Conservation (phyloP, 1,140 invertebrate species). For the Papilio xuthus region DNA sequence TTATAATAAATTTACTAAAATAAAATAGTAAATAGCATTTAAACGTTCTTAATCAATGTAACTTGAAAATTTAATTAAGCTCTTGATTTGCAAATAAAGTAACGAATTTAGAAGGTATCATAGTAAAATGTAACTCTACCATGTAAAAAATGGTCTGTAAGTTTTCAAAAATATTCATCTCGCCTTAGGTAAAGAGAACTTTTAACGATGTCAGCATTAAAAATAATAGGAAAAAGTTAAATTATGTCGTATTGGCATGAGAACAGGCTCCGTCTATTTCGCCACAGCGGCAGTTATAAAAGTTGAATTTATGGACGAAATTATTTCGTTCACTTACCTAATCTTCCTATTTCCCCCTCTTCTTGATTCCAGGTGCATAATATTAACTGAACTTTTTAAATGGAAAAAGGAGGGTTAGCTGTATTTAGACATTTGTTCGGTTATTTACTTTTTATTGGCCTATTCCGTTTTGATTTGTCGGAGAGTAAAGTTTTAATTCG, state of each 20-base stretch:
- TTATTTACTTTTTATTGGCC: constrained; percentile 59
- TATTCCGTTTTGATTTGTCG: constrained; percentile 60
- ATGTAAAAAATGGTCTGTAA: not conserved
- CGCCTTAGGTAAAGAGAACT: constrained; percentile 64
- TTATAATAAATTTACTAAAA: no score
- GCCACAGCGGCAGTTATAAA: constrained; percentile 68
- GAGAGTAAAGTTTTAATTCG: constrained; percentile 48
- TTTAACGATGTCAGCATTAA: constrained; percentile 73
- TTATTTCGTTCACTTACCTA: constrained; percentile 74
- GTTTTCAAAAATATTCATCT: constrained; percentile 20
- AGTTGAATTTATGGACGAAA: constrained; percentile 77
- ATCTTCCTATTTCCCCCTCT: constrained; percentile 64
- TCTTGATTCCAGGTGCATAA: constrained; percentile 71
- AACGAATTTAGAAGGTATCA: no score
- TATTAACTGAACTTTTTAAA: constrained; percentile 66
- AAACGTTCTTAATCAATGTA: no score
- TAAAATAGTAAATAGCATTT: no score
- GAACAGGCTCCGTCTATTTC: constrained; percentile 47
- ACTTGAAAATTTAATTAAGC: not conserved
- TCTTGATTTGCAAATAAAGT: not conserved
- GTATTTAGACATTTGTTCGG: constrained; percentile 52
- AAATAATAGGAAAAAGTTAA: constrained; percentile 81
- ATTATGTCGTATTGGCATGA: constrained; percentile 74
- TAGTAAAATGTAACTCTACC: not conserved
- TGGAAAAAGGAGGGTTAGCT: constrained; percentile 51